A percentile compares a stretch with the other conserved stretches of the same genome.
Conservation (phyloP, 2,888 invertebrate genomes). For the Dicyrtoma fusca region DNA sequence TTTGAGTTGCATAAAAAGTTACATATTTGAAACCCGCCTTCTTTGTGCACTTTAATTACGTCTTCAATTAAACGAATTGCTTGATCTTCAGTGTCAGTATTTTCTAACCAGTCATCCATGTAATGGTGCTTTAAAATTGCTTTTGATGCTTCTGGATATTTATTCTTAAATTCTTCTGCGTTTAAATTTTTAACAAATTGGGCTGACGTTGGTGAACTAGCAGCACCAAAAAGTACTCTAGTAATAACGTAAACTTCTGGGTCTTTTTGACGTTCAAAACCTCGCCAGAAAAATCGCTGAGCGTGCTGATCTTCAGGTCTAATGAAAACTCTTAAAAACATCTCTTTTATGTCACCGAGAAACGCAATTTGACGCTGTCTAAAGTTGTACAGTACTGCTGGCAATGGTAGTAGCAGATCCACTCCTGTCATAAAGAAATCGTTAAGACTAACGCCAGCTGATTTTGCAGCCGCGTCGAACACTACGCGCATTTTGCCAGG, state of each 20-base stretch:
- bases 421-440: slow-evolving; percentile 41
- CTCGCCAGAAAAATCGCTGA: slow-evolving; percentile 43
- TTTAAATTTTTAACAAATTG: slow-evolving; percentile 39
- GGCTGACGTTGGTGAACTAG: slow-evolving; percentile 40
- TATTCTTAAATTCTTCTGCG: slow-evolving; percentile 21
- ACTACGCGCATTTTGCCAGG: slow-evolving; percentile 50
- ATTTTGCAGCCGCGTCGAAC: slow-evolving; percentile 45
- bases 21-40: slow-evolving; percentile 15
- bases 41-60: slow-evolving; percentile 1
- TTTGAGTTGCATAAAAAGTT: slow-evolving; percentile 25
- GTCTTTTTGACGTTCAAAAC: slow-evolving; percentile 6
- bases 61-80: slow-evolving; percentile 27
- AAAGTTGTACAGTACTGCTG: slow-evolving; percentile 39
- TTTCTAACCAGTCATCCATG: slow-evolving; percentile 40
- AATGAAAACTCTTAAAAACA: slow-evolving; percentile 43
- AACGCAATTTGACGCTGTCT: slow-evolving; percentile 34
- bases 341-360: slow-evolving; percentile 43
- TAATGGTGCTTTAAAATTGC: slow-evolving; percentile 30
- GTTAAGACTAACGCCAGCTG: slow-evolving; percentile 39
- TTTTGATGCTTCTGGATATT: slow-evolving; percentile 31
- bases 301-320: slow-evolving; percentile 32
- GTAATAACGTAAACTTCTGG: slow-evolving; percentile 28
- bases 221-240: slow-evolving; percentile 40
- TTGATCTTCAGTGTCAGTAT: slow-evolving; percentile 11
- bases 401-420: slow-evolving; percentile 38